Conservation (phyloP, 1,140 invertebrate species). For the Catajapyx aquilonaris region DNA sequence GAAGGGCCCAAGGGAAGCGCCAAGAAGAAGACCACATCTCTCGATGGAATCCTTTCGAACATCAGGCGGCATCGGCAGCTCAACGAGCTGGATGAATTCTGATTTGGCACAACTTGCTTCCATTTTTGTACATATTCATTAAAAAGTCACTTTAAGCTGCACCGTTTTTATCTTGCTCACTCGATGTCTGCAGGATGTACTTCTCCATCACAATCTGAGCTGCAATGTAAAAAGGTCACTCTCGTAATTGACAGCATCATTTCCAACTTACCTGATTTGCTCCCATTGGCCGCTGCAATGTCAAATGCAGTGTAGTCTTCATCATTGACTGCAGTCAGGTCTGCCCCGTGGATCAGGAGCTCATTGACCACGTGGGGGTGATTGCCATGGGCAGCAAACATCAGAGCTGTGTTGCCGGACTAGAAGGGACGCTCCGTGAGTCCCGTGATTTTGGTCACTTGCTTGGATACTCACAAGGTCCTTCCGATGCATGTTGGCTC, state of each 20-base stretch:
- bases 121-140: too few species aligned
- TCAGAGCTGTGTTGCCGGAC: constrained; percentile 67
- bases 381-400: constrained; percentile 70
- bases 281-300: constrained; percentile 45
- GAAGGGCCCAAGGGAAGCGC: constrained; percentile 43
- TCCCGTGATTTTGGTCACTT: constrained; percentile 5
- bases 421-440: constrained; percentile 20
- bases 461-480: constrained; percentile 43
- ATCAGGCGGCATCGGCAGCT: constrained; percentile 43
- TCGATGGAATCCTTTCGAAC: constrained; percentile 47
- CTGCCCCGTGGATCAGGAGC: constrained; percentile 49
- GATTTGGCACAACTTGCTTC: too few species aligned
- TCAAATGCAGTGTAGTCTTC: constrained; percentile 60
- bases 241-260: too few species aligned
- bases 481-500: constrained; percentile 48
- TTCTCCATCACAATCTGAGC: too few species aligned
- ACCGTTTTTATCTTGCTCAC: too few species aligned
- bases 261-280: constrained; percentile 25
- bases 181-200: too few species aligned
- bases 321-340: constrained; percentile 53
- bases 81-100: too few species aligned
- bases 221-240: too few species aligned
- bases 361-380: constrained; percentile 69
- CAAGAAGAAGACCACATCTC: constrained; percentile 51
- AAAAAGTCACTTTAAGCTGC: too few species aligned